These are phyloP conservation scores for Carollia perspicillata DNA, from an alignment of 2,113 vertebrate genomes.

Conservation along the genomic window DNA sequence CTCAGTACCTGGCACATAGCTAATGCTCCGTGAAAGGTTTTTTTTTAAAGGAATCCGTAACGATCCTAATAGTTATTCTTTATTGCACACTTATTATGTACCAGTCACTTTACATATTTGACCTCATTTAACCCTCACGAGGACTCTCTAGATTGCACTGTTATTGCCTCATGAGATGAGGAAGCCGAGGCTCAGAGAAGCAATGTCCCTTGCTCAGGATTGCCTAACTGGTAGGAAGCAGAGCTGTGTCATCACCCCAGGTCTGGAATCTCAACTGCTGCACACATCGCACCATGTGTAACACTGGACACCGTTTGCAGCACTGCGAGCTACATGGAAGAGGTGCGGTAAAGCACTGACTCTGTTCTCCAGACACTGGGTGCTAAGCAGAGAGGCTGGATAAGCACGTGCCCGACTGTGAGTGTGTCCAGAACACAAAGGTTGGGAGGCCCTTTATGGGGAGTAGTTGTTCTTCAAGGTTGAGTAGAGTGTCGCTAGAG, in stretches of 20 bases:
- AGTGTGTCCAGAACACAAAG: neutral
- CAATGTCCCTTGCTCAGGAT: neutral
- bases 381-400: slow-evolving; percentile 7
- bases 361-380: neutral
- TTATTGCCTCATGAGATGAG: neutral
- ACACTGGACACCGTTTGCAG: accelerated
- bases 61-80: neutral
- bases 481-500: neutral
- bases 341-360: neutral
- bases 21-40: neutral
- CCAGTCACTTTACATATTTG: neutral
- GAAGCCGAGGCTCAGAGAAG: neutral
- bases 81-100: neutral
- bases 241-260: neutral
- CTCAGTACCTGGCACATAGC: neutral
- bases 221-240: neutral
- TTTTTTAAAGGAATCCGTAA: neutral
- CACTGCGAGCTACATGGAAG: no score
- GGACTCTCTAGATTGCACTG: neutral
- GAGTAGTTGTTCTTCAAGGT: neutral
- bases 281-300: accelerated
- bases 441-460: neutral
- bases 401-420: neutral
- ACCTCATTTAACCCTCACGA: neutral
- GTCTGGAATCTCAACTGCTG: neutral